Evolutionary conservation across 2,797 vertebrate species (phyloP).

Genomic region (Pseudochirops corinnae): DNA sequence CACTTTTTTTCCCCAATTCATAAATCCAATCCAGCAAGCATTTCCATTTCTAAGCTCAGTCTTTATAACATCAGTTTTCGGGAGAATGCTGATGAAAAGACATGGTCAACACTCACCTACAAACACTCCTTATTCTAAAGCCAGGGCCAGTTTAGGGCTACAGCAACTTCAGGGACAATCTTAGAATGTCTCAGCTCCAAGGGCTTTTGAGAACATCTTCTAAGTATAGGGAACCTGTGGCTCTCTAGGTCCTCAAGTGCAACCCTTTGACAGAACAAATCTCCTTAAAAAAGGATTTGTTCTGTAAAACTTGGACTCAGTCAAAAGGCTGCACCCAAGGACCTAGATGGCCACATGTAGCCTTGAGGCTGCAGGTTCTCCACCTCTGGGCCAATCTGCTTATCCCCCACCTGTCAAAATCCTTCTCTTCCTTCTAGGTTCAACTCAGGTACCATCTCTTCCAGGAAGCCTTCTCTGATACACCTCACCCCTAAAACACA

Average conservation of each 20-base stretch:
- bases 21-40: not conserved
- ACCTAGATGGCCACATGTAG: too few species aligned
- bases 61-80: not conserved
- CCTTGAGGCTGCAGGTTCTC: too few species aligned
- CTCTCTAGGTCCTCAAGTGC: too few species aligned
- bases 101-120: not conserved
- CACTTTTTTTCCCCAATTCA: not conserved
- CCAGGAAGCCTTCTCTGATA: not conserved
- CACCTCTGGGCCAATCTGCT: not conserved
- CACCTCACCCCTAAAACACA: not conserved
- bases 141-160: not conserved
- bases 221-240: too few species aligned
- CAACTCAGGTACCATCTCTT: not conserved
- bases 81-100: not conserved
- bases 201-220: not conserved
- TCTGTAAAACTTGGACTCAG: too few species aligned
- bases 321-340: too few species aligned
- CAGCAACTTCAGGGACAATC: not conserved
- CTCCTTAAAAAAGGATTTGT: too few species aligned
- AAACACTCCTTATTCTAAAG: not conserved
- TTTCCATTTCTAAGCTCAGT: not conserved
- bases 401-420: not conserved
- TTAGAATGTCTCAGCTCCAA: not conserved
- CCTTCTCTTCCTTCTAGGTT: not conserved
- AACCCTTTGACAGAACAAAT: too few species aligned